Evolutionary conservation across 2,113 vertebrate species (phyloP), one percentile per base, ranked within the genome.

Genomic region (Speoplatyrhinus poulsoni): DNA sequence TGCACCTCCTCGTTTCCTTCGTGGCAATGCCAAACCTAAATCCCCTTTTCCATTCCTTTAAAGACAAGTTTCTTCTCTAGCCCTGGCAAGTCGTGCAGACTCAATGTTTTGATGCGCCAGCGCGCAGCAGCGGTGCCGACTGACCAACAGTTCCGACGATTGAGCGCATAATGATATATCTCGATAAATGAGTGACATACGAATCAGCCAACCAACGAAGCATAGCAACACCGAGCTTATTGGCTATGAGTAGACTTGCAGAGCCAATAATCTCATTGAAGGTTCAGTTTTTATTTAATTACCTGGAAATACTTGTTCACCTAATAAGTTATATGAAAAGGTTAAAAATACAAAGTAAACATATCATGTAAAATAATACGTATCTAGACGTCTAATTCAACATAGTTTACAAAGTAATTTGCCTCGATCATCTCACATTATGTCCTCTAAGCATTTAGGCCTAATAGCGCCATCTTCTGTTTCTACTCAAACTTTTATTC

Each of bases 141-240:
- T 75, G 70, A 82, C 54, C 54, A 55, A 16, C 13, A 85, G 88
- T 90, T 89, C 81, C 76, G 77, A 72, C 64, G 79, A 76, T 73
- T 65, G 67, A 62, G 74, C 77, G 66, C 72, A 66, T 61, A 59
- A 16, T 3, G 81, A 72, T 67, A 80, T 59, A 46, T 46, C 32
- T 48, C 62, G 48, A 56, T 33, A 36, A 52, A 62, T 80, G n/a
- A 91, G 1, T 85, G 91, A 85, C 90, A 87, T 53, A 33, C 5
- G 5, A 6, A 7, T 66, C 65, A 71, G 61, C 92, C 90, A 92
- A 92, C 90, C 82, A 82, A 50, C 6, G 11, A 61, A 36, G 13
- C 89, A 89, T 91, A 90, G 90, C 91, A 92, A 92, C 92, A 90
- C 61, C 12, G 19, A 41, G 62, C 16, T 72, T 36, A 91, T 92